Evolutionary conservation across 92 coral and sea anemone genomes (phyloP).

Genomic region (Virgularia gustaviana): DNA sequence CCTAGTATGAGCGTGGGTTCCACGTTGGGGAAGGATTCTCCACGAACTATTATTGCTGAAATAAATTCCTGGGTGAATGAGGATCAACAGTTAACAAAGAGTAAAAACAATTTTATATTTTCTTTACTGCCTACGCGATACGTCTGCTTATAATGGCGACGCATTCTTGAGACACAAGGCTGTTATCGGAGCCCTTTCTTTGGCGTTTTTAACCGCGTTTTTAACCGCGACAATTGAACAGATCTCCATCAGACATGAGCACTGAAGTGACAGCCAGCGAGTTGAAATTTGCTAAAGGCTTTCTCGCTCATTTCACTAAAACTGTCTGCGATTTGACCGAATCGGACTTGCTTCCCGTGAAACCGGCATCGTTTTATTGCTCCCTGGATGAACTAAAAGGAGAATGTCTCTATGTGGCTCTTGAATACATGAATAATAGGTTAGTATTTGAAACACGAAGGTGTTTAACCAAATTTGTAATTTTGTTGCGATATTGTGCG

Average conservation of each 20-base stretch:
- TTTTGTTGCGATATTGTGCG: too few relatives aligned
- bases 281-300: constrained; percentile 54
- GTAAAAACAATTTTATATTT: too few relatives aligned
- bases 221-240: too few relatives aligned
- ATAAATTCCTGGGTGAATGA: too few relatives aligned
- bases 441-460: constrained; percentile 19
- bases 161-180: neutral
- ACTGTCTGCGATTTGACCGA: constrained; percentile 52
- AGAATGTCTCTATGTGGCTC: constrained; percentile 67
- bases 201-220: too few relatives aligned
- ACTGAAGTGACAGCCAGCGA: constrained; percentile 71
- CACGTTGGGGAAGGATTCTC: neutral
- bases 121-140: neutral
- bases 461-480: neutral
- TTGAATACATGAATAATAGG: constrained; percentile 74
- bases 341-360: constrained; percentile 62
- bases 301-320: constrained; percentile 58
- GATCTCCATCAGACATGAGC: too few relatives aligned
- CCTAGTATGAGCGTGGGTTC: neutral
- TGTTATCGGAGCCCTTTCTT: neutral
- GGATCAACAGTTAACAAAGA: too few relatives aligned
- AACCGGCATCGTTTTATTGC: constrained; percentile 55
- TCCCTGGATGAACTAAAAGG: constrained; percentile 69
- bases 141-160: neutral
- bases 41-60: too few relatives aligned